Percentiles rank a stretch among this genome's conserved stretches.
These are phyloP conservation scores for Echinometra lucunter DNA, from an alignment of 53 echinoderm and acorn worm genomes.

Conservation along the genomic window DNA sequence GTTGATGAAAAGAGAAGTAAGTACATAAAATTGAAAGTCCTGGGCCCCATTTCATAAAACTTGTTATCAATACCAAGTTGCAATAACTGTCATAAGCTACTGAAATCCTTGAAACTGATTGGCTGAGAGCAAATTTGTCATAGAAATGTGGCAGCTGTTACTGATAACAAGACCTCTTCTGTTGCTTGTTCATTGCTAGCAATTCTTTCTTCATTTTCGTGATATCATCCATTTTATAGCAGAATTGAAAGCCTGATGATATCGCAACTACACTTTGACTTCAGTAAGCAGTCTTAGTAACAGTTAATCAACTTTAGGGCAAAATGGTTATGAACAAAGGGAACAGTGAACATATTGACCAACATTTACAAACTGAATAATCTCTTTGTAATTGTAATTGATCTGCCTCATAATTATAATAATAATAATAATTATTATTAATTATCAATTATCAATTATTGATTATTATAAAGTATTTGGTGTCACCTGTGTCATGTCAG, in stretches of 20 bases:
- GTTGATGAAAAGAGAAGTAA: constrained; percentile 84
- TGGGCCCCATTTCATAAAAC: too few species aligned
- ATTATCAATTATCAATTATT: too few species aligned
- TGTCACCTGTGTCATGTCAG: too few species aligned
- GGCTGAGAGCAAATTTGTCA: too few species aligned
- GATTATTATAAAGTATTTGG: too few species aligned
- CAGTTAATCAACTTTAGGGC: background rate
- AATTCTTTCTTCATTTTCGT: background rate
- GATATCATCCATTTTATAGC: background rate
- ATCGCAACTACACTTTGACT: background rate
- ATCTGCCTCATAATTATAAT: background rate
- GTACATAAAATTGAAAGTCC: background rate
- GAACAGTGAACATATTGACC: background rate
- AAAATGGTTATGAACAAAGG: background rate
- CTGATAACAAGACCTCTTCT: background rate
- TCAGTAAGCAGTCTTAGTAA: too few species aligned
- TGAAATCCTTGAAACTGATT: too few species aligned
- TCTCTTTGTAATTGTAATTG: background rate
- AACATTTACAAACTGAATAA: background rate
- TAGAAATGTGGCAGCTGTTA: too few species aligned
- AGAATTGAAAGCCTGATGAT: background rate
- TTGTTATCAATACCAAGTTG: too few species aligned
- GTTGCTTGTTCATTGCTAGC: background rate
- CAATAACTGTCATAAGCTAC: too few species aligned
- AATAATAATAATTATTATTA: too few species aligned